These are phyloP conservation scores for Tinea trinotella DNA, from an alignment of 2,888 invertebrate species.

Conservation along the genomic window DNA sequence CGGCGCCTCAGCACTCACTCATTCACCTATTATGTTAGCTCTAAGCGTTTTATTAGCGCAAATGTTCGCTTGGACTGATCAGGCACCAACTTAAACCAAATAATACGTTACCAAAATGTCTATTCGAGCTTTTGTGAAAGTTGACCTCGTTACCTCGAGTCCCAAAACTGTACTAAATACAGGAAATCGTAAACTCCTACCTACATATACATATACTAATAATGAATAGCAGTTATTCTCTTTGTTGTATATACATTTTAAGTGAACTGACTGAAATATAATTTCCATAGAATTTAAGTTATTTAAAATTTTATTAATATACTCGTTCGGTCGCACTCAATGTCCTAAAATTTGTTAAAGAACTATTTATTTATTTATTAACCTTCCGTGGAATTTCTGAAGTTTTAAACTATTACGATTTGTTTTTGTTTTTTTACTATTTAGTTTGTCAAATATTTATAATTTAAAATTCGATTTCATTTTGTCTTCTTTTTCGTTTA, in stretches of 20 bases:
- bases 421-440: neutral
- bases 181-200: neutral
- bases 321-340: neutral
- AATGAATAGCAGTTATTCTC: slow-evolving; percentile 2
- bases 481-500: neutral
- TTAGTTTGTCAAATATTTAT: neutral
- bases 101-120: neutral
- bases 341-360: neutral
- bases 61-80: slow-evolving; percentile 14
- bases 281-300: slow-evolving; percentile 13
- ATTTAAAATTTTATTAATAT: neutral
- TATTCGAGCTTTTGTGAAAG: slow-evolving; percentile 5
- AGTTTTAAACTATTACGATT: neutral
- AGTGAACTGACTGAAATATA: slow-evolving; percentile 11
- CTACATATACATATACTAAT: neutral
- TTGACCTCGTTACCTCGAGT: slow-evolving; percentile 7
- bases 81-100: slow-evolving; percentile 16
- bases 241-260: slow-evolving; percentile 1
- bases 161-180: neutral
- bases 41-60: slow-evolving; percentile 24
- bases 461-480: neutral
- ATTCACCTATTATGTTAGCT: slow-evolving; percentile 28
- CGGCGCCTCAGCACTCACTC: slow-evolving; percentile 30
- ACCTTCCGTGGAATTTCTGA: neutral
- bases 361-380: neutral